Evolutionary conservation across 2,888 invertebrate genomes (phyloP).

Genomic region (Epinotia bilunana): DNA sequence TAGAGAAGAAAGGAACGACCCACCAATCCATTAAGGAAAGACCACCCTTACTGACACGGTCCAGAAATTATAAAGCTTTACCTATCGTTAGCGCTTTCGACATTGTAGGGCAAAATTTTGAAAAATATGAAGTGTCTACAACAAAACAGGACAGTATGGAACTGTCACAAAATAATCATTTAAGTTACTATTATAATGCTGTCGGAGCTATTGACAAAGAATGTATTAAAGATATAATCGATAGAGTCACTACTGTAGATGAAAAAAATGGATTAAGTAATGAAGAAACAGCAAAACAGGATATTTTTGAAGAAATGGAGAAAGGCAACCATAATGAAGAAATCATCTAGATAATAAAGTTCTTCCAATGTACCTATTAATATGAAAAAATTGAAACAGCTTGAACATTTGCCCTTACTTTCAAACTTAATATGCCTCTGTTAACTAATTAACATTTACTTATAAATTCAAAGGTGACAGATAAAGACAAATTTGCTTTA

Average conservation of each 20-base stretch:
- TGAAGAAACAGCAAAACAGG: background rate
- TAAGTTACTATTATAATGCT: too few species aligned
- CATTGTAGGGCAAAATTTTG: background rate
- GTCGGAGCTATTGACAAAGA: background rate
- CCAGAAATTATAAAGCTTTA: background rate
- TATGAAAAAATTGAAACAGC: background rate
- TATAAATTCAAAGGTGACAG: too few species aligned
- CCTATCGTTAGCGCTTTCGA: background rate
- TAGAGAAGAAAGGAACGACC: background rate
- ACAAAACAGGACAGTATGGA: background rate
- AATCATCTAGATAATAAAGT: background rate
- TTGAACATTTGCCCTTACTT: background rate
- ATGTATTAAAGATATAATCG: background rate
- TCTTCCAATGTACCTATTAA: too few species aligned
- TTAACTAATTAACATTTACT: too few species aligned
- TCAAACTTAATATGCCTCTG: too few species aligned
- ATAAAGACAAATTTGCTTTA: too few species aligned
- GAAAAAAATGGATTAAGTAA: background rate
- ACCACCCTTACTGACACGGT: background rate
- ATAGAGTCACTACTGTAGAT: background rate
- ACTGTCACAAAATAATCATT: background rate
- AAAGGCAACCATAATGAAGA: background rate
- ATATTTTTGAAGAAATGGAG: background rate
- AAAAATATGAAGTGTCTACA: background rate
- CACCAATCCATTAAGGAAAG: background rate